Base-by-base conservation (phyloP, 2,113 vertebrate species). In the Ctenomys sociabilis region DNA sequence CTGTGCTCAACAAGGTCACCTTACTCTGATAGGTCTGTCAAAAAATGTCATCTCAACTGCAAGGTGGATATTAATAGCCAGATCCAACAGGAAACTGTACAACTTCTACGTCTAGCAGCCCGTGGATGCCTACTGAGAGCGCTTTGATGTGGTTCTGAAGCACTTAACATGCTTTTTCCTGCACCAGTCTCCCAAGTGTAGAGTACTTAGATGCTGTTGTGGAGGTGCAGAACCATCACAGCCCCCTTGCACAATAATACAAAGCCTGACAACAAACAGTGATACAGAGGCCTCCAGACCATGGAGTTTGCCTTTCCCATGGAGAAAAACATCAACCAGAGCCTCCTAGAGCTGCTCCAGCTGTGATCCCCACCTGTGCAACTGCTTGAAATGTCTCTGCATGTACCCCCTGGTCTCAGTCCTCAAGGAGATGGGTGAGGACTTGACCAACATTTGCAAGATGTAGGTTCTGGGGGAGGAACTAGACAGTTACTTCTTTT, bases 211-310 rank as follows among this genome's bases (percentile, higher is more conserved):
- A 32, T 0, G 19, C 86, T 78, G 24, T n/a, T 87, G 30, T 0
- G 0, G 7, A 61, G 5, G 52, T 80, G 77, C 54, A 97, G 82
- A 93, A 90, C 43, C 30, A 13, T 43, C 16, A 0, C 0, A 26
- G 90, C 40, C 59, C 1, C 0, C 19, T 35, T 84, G 6, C 0
- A 0, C 0, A 1, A 54, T 17, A 68, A 85, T 12, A 12, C 5
- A 9, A 85, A 43, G 49, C 32, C 73, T 0, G 22, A 45, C 1
- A 14, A 0, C 12, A 3, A 24, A 2, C 0, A 68, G 24, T 94
- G 83, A 78, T 54, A 64, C 17, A 66, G 57, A 2, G 17, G 68
- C 61, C 52, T 91, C 3, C 1, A 26, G 1, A 83, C 63, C 90
- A 13, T 64, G 73, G 19, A 75, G 14, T 30, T 28, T 6, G 10